Base-by-base conservation (phyloP, 2,797 vertebrate species). In the Eremophila alpestris region DNA sequence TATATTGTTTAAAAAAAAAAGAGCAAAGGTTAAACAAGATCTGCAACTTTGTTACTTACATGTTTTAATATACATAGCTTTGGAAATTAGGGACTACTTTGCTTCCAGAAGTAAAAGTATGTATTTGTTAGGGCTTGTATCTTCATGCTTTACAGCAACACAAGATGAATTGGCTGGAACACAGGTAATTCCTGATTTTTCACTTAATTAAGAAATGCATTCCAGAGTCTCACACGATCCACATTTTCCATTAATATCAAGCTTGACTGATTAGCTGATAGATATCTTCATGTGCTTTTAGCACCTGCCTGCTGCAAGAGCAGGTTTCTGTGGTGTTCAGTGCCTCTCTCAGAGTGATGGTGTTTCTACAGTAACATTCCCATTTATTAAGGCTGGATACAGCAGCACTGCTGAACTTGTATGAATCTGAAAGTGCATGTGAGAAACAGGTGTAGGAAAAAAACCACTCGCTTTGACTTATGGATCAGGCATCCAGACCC, bases 161-260 rank as follows among this genome's bases (percentile, higher is more conserved):
- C n/a, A 87, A 2, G 17, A 77, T 63, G 73, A 90, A 93, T 56
- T 78, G 46, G 79, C n/a, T 74, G 68, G 86, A 95, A 85, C 80
- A 65, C 56, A 85, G 4, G 13, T 78, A 90, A 56, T 67, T 93
- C 82, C 85, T 75, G 51, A 68, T 86, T 95, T 94, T 94, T 95
- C 80, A 83, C 46, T 94, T 95, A 89, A 95, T 94, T 95, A 96
- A 91, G 73, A 95, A 88, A 94, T 5, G 18, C 85, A 93, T 95
- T 89, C 81, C 93, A 70, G 34, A 76, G 59, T 36, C 74, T 86
- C 58, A 84, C 59, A 58, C 6, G 36, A 89, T 40, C 69, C 10
- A 6, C 45, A 67, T 92, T 95, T 95, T 94, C 87, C 96, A 95
- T 76, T 96, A 97, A 96, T 96, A 97, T 88, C 65, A 62, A 40